Evolutionary conservation across 2,888 invertebrate genomes (phyloP), one percentile per base, ranked within the genome.

Genomic region (Lysandra coridon): DNA sequence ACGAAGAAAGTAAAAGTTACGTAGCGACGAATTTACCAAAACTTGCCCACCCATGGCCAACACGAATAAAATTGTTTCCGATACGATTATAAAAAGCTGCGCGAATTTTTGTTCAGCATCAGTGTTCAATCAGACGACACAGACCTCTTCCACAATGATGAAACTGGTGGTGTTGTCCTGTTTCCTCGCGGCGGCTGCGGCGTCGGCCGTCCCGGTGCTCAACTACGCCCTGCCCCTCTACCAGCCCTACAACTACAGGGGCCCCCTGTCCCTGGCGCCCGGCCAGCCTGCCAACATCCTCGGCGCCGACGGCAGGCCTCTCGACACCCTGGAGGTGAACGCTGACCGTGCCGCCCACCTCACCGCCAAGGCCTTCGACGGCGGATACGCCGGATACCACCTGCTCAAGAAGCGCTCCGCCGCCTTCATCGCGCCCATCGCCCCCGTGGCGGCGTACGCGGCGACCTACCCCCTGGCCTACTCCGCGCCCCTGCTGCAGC

Each of bases 91-190:
- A 91, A 86, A 93, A 91, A 83, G 82, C 78, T 81, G 80, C 80
- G 83, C 85, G 83, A 82, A 81, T 81, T 81, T 80, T 79, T 79
- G 78, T 82, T 83, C 80, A 81, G 86, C 86, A 93, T 93, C 92
- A 93, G 92, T 93, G 86, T 89, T 88, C 86, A 83, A 84, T 78
- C 84, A 87, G 84, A 85, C 89, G 91, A 91, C 92, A 93, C 93
- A 94, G 92, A 92, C 93, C 92, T 89, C 86, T 87, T 82, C 85
- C 89, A 92, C 85, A 84, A 95, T 95, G 94, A 87, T 94, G 89
- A 94, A 94, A 87, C 89, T 95, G 95, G 95, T 95, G 94, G 95
- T 95, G 90, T 95, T 96, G 92, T 95, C 95, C 87, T 96, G 96
- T 91, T 87, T 96, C 85, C 84, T 96, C 89, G 95, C 96, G 83